phyloP scores from a whole-genome alignment of 1,140 invertebrate genomes.

The Drosophila sproati region DNA sequence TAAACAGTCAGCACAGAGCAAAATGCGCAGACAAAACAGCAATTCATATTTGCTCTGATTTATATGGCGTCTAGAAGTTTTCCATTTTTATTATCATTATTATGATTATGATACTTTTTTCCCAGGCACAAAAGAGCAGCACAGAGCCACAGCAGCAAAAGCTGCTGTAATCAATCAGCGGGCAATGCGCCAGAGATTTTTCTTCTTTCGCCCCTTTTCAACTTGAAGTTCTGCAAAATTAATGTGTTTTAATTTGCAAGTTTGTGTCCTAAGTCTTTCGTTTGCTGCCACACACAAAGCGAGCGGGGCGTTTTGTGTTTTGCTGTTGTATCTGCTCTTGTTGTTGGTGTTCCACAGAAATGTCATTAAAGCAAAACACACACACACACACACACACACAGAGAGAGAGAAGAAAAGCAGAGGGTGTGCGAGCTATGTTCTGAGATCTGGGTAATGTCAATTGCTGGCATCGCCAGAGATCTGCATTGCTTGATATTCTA shows the following conservation, averaged over 20 bases:
- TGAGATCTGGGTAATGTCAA: slow-evolving; percentile 73
- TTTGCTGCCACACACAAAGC: slow-evolving; percentile 73
- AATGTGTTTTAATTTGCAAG: slow-evolving; percentile 83
- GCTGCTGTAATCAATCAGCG: slow-evolving; percentile 74
- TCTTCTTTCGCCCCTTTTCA: slow-evolving; percentile 23
- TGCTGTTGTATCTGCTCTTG: slow-evolving; percentile 16
- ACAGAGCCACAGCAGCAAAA: neutral
- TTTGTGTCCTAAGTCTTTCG: slow-evolving; percentile 81
- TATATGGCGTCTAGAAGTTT: slow-evolving; percentile 83
- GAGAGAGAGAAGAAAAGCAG: neutral
- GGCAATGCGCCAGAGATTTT: slow-evolving; percentile 43
- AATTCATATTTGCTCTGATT: slow-evolving; percentile 82
- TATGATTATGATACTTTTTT: slow-evolving; percentile 74
- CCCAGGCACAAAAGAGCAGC: slow-evolving; percentile 48
- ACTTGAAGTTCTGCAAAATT: slow-evolving; percentile 56
- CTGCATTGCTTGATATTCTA: slow-evolving; percentile 82
- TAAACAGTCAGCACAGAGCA: slow-evolving; percentile 60
- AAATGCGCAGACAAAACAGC: slow-evolving; percentile 68
- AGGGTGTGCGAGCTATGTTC: slow-evolving; percentile 62
- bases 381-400: slow-evolving; percentile 53
- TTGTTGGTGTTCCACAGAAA: slow-evolving; percentile 69
- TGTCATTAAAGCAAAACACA: slow-evolving; percentile 78
- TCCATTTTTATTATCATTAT: slow-evolving; percentile 83
- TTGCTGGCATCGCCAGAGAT: slow-evolving; percentile 71
- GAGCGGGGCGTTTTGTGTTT: slow-evolving; percentile 24